phyloP scores from a whole-genome alignment of 2,888 invertebrate species.

The Athalia circularis region DNA sequence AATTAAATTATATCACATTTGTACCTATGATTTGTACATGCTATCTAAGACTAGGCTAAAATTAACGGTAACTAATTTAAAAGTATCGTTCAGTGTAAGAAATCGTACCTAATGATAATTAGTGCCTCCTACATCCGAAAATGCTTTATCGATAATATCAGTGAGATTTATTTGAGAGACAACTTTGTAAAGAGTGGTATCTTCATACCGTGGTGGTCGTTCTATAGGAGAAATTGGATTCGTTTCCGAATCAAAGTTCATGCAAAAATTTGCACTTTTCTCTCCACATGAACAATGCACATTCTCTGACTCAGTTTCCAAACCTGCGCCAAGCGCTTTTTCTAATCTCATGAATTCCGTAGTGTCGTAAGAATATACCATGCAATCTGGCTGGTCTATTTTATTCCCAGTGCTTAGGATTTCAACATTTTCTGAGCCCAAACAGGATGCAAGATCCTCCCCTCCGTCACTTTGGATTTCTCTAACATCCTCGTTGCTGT shows the following conservation, averaged over 20 bases:
- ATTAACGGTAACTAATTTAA: too few species aligned
- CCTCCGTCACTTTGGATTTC: slow-evolving; percentile 66
- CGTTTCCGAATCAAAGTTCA: slow-evolving; percentile 24
- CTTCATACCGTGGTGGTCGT: slow-evolving; percentile 57
- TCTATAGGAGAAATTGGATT: neutral
- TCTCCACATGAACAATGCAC: neutral
- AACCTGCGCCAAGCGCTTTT: slow-evolving; percentile 28
- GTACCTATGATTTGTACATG: neutral
- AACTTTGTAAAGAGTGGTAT: slow-evolving; percentile 58
- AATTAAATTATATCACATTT: too few species aligned
- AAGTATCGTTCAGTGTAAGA: too few species aligned
- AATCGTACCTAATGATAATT: neutral
- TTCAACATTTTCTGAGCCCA: neutral
- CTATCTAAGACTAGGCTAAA: neutral
- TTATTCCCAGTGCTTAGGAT: neutral
- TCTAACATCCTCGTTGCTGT: neutral
- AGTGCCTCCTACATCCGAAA: neutral
- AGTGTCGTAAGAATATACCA: slow-evolving; percentile 62
- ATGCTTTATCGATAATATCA: neutral
- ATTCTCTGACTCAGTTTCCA: slow-evolving; percentile 24
- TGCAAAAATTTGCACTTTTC: slow-evolving; percentile 45
- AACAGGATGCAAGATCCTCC: slow-evolving; percentile 53
- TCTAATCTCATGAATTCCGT: slow-evolving; percentile 64
- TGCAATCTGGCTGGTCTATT: slow-evolving; percentile 47
- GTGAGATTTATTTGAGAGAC: slow-evolving; percentile 58